Conservation (phyloP, 1,140 invertebrate species). For the Teleopsis dalmanni region DNA sequence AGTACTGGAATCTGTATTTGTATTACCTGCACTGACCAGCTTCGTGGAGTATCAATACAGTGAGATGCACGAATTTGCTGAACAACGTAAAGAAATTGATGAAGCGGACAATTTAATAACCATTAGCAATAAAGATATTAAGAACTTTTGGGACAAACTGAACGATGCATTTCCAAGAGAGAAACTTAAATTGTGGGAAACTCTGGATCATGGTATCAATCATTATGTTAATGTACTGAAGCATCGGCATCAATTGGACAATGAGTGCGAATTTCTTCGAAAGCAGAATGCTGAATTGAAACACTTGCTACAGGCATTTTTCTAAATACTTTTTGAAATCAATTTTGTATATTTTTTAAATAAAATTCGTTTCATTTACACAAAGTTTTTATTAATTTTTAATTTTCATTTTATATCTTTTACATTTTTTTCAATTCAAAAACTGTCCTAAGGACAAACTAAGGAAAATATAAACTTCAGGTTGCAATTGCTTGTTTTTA, state of each 20-base stretch:
- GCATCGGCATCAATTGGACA: constrained; percentile 47
- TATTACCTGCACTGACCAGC: constrained; percentile 48
- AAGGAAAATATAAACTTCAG: too few relatives aligned
- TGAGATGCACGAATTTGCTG: not conserved
- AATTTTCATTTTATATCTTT: too few relatives aligned
- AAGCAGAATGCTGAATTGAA: constrained; percentile 50
- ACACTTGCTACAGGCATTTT: constrained; percentile 44
- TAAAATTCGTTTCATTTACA: too few relatives aligned
- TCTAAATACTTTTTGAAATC: too few relatives aligned
- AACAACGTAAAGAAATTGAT: not conserved
- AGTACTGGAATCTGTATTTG: constrained; percentile 49
- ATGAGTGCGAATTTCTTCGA: constrained; percentile 46
- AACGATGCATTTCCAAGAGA: constrained; percentile 43
- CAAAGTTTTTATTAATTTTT: too few relatives aligned
- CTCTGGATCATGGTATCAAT: constrained; percentile 48
- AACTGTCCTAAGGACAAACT: too few relatives aligned
- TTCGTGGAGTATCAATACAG: constrained; percentile 40
- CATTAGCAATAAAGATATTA: constrained; percentile 10
- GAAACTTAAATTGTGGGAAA: constrained; percentile 49
- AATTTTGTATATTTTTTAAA: too few relatives aligned
- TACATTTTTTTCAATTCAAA: too few relatives aligned
- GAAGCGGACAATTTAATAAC: constrained; percentile 3
- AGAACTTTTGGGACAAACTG: constrained; percentile 30
- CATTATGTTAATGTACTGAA: constrained; percentile 51
- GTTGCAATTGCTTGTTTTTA: too few relatives aligned